Percentiles rank a stretch among this genome's conserved stretches.
phyloP scores from a whole-genome alignment of 2,797 vertebrate species.

The Gymnothorax javanicus region DNA sequence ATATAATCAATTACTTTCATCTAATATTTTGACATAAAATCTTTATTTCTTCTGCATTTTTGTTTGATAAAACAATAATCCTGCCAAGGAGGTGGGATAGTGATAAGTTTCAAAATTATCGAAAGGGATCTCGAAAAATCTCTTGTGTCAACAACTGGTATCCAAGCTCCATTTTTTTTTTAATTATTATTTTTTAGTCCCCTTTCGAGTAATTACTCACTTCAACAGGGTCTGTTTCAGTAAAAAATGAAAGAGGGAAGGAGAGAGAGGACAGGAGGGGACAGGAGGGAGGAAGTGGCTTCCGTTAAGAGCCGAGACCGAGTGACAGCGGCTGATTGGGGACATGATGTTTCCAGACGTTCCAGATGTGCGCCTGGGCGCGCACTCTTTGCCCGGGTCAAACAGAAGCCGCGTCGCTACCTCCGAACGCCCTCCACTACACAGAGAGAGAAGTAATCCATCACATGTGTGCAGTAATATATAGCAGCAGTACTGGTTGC shows the following conservation, averaged over 20 bases:
- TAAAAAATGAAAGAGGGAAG: not conserved
- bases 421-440: not conserved
- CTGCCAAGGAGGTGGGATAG: too few relatives aligned
- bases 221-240: too few relatives aligned
- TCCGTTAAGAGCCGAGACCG: not conserved
- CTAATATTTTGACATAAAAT: too few relatives aligned
- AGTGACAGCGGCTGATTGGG: not conserved
- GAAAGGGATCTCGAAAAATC: too few relatives aligned
- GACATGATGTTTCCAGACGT: constrained; percentile 23
- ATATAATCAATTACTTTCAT: too few relatives aligned
- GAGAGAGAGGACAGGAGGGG: constrained; percentile 8
- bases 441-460: not conserved
- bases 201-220: too few relatives aligned
- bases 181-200: too few relatives aligned
- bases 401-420: not conserved
- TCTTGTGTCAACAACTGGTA: too few relatives aligned
- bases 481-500: not conserved
- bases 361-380: not conserved
- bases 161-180: too few relatives aligned
- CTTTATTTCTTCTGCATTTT: too few relatives aligned
- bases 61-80: too few relatives aligned
- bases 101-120: too few relatives aligned
- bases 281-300: constrained; percentile 20
- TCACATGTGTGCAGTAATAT: not conserved
- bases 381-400: not conserved